Evolutionary conservation across 2,113 vertebrate species (phyloP).

Genomic region (Picathartes gymnocephalus): DNA sequence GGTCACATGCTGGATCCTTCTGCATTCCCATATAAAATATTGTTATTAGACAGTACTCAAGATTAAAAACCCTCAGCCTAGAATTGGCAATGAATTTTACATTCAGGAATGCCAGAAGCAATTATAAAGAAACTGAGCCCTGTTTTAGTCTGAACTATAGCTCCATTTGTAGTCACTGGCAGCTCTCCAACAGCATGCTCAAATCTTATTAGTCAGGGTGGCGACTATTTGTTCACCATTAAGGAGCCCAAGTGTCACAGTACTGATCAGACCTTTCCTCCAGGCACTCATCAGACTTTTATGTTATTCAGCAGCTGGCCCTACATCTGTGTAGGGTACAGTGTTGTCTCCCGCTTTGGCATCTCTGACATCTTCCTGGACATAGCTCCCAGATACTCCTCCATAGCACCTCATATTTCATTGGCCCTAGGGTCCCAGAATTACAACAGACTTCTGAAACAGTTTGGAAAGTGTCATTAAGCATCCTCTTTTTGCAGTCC

Average conservation of each 20-base stretch:
- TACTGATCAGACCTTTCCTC: not conserved
- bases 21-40: slow-evolving; percentile 46
- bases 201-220: not conserved
- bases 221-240: not conserved
- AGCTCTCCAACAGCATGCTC: not conserved
- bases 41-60: slow-evolving; percentile 42
- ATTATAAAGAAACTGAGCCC: slow-evolving; percentile 38
- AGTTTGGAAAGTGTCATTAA: not conserved
- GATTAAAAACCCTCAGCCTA: slow-evolving; percentile 32
- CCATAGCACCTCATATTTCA: not conserved
- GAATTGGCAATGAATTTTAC: slow-evolving; percentile 28
- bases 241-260: not conserved
- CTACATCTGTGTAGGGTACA: not conserved
- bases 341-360: not conserved
- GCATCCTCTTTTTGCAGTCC: not conserved
- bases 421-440: not conserved
- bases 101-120: slow-evolving; percentile 40
- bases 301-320: not conserved
- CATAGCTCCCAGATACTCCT: not conserved
- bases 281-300: not conserved
- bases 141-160: not conserved
- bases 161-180: slow-evolving; percentile 21
- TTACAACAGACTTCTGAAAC: not conserved
- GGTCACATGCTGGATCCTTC: slow-evolving; percentile 7
- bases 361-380: not conserved